Conservation (phyloP, 2,888 invertebrate genomes). For the Arctia plantaginis region DNA sequence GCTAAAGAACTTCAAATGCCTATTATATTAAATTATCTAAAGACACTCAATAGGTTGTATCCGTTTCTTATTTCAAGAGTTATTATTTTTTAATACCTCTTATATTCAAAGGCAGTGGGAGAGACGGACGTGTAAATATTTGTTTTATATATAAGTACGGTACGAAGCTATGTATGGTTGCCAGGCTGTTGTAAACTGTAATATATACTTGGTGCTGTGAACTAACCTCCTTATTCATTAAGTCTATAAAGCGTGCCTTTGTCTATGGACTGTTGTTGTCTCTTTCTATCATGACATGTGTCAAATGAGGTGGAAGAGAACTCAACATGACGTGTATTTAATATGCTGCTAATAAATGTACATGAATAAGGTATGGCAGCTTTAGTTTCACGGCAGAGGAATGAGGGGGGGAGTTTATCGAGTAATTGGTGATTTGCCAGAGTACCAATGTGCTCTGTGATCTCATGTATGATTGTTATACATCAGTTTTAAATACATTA, state of each 20-base stretch:
- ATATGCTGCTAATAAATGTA: slow-evolving; percentile 5
- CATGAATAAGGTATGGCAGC: slow-evolving; percentile 29
- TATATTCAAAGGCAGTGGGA: slow-evolving; percentile 72
- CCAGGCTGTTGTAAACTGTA: slow-evolving; percentile 74
- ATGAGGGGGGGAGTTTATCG: slow-evolving; percentile 61
- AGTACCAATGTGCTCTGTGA: slow-evolving; percentile 82
- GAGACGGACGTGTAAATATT: slow-evolving; percentile 71
- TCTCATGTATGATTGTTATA: slow-evolving; percentile 84
- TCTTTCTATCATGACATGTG: background rate
- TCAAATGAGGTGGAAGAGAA: background rate
- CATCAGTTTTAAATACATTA: slow-evolving; percentile 66
- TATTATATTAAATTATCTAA: slow-evolving; percentile 43
- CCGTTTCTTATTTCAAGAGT: slow-evolving; percentile 49
- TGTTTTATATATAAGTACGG: slow-evolving; percentile 61
- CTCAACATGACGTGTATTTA: background rate
- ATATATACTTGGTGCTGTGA: slow-evolving; percentile 63
- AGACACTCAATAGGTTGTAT: slow-evolving; percentile 66
- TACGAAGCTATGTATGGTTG: slow-evolving; percentile 68
- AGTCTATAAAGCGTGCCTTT: slow-evolving; percentile 9
- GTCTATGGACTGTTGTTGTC: slow-evolving; percentile 6
- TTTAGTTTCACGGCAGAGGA: slow-evolving; percentile 35
- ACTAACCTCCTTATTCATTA: slow-evolving; percentile 46
- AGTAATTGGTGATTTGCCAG: slow-evolving; percentile 77
- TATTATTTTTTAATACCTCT: slow-evolving; percentile 40
- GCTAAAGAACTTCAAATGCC: slow-evolving; percentile 63